A percentile compares a stretch with the other conserved stretches of the same genome.
Conservation (phyloP, 2,113 vertebrate species). For the Hassar affinis region DNA sequence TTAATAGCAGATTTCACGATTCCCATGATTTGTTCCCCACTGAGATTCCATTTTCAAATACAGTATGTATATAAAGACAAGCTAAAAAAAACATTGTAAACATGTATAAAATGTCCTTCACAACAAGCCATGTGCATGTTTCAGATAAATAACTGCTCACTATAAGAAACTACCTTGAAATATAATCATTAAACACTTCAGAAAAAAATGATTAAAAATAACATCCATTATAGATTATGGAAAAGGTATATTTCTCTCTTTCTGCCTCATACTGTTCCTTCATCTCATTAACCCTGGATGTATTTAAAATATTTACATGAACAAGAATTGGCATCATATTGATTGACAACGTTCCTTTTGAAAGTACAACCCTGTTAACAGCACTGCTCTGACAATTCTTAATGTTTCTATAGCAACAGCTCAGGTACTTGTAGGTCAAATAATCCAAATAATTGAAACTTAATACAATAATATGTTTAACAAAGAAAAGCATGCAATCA, state of each 20-base stretch:
- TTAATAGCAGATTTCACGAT: not conserved
- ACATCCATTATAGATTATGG: no score
- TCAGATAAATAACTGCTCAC: no score
- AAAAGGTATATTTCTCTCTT: no score
- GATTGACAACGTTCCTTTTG: not conserved
- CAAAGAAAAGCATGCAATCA: no score
- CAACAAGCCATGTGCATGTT: not conserved
- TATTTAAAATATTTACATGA: not conserved
- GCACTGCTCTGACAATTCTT: no score
- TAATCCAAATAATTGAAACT: no score
- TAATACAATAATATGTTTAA: no score
- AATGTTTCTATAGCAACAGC: not conserved
- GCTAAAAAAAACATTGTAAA: not conserved
- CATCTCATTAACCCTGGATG: not conserved
- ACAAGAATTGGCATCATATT: not conserved
- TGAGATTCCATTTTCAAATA: not conserved
- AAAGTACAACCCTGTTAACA: not conserved
- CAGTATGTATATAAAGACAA: not conserved
- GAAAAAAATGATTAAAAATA: no score
- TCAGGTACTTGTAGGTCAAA: not conserved
- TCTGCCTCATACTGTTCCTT: not conserved
- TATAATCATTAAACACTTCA: no score
- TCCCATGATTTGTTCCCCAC: not conserved
- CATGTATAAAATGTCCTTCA: not conserved
- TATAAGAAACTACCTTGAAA: no score